Conservation (phyloP, 2,797 vertebrate species). For the Trachurus trachurus region DNA sequence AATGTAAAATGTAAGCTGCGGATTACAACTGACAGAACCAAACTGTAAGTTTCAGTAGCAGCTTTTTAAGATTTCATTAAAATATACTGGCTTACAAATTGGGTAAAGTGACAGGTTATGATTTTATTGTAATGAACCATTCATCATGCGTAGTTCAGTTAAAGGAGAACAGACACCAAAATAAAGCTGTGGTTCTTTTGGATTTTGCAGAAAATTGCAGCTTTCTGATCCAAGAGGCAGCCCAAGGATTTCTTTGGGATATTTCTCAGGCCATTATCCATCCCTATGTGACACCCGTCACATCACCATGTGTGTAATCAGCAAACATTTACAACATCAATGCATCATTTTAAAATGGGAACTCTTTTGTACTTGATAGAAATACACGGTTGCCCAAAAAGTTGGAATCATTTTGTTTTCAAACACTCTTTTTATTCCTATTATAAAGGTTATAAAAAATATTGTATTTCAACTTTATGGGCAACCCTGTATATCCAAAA, state of each 20-base stretch:
- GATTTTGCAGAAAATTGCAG: neutral
- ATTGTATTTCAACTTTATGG: too few relatives aligned
- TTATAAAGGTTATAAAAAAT: too few relatives aligned
- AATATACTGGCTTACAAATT: neutral
- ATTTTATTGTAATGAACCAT: neutral
- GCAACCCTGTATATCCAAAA: too few relatives aligned
- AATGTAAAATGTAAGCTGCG: neutral
- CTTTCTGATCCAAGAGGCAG: neutral
- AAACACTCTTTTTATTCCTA: too few relatives aligned
- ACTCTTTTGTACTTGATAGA: too few relatives aligned
- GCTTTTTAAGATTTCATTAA: neutral
- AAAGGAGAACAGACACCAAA: neutral
- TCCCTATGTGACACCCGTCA: neutral
- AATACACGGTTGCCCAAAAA: too few relatives aligned
- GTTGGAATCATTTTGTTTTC: too few relatives aligned
- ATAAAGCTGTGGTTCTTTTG: neutral
- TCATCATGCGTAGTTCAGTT: neutral
- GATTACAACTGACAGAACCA: neutral
- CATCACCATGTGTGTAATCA: neutral
- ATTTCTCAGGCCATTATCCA: neutral
- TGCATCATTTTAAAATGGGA: too few relatives aligned
- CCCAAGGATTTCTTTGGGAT: neutral
- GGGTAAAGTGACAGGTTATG: neutral
- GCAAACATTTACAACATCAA: neutral
- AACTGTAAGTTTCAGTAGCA: neutral